Percentiles rank a stretch among this genome's conserved stretches.
Evolutionary conservation across 2,113 vertebrate genomes (phyloP).

Genomic region (Dissostichus mawsoni): DNA sequence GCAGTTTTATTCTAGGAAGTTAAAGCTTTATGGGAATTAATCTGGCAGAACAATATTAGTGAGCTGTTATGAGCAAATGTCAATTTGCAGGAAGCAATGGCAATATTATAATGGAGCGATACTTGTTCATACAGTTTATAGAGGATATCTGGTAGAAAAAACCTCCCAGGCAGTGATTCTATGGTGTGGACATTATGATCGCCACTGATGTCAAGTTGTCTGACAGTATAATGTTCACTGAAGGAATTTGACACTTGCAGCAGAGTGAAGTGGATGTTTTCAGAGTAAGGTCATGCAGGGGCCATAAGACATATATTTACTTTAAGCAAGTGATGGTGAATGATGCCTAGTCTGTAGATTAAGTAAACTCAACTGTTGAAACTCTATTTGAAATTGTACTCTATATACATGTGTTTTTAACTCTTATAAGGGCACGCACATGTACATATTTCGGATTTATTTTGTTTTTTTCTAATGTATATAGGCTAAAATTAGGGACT

Average conservation of each 20-base stretch:
- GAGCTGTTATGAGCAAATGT: conserved; percentile 11
- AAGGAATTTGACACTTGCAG: conserved; percentile 30
- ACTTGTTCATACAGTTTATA: conserved; percentile 9
- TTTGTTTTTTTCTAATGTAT: no score
- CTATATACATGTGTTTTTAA: no score
- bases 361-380: no score
- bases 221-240: conserved; percentile 18
- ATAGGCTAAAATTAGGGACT: no score
- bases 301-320: neutral
- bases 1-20: conserved; percentile 3
- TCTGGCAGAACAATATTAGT: neutral
- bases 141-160: conserved; percentile 1
- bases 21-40: conserved; percentile 11
- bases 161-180: neutral
- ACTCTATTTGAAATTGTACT: no score
- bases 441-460: no score
- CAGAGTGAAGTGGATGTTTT: conserved; percentile 9
- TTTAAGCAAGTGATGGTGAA: neutral
- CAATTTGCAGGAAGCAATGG: conserved; percentile 14
- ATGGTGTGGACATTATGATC: conserved; percentile 6
- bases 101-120: neutral
- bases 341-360: no score
- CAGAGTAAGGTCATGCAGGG: neutral
- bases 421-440: no score
- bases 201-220: conserved; percentile 18